Percentiles rank a stretch among this genome's conserved stretches.
These are phyloP conservation scores for Antheraea assamensis DNA, from an alignment of 2,888 invertebrate species.

Conservation along the genomic window DNA sequence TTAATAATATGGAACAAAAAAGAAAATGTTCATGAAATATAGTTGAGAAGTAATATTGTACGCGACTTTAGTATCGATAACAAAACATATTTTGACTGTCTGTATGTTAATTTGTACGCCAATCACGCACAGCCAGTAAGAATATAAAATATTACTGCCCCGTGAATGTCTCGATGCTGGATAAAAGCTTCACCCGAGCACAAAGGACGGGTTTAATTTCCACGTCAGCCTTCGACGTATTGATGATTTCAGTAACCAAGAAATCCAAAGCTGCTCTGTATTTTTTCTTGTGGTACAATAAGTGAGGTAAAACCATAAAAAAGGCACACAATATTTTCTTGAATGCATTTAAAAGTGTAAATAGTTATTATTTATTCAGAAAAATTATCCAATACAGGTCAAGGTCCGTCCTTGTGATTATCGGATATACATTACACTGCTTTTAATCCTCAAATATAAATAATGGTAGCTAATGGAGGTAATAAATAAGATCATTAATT, in stretches of 20 bases:
- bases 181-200: neutral
- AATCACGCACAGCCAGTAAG: neutral
- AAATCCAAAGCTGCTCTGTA: neutral
- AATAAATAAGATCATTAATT: constrained; percentile 30
- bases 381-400: neutral
- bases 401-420: neutral
- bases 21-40: neutral
- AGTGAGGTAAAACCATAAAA: neutral
- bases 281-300: neutral
- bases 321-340: too few relatives aligned
- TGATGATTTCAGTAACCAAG: neutral
- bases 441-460: neutral
- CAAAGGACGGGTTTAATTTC: neutral
- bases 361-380: neutral
- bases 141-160: neutral
- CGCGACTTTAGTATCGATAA: neutral
- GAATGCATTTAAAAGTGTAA: too few relatives aligned
- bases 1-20: too few relatives aligned
- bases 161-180: neutral
- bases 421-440: neutral
- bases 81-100: neutral
- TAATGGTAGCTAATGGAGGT: neutral
- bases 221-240: neutral
- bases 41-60: neutral
- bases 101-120: neutral